Conservation (phyloP, 2,113 vertebrate species). For the Odobenus rosmarus region DNA sequence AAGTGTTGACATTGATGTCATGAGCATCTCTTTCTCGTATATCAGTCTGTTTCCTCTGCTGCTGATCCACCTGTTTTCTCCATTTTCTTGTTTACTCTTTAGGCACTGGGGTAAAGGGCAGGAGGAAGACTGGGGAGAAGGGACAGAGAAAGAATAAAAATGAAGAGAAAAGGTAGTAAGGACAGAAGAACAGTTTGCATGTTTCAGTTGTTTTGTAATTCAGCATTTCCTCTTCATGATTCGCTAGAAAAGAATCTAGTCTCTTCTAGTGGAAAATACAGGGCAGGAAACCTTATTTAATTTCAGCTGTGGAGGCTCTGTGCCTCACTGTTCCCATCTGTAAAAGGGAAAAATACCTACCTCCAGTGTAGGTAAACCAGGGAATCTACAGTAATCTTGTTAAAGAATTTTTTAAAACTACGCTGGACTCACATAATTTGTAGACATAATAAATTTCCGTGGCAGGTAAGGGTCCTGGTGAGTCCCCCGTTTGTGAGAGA, state of each 20-base stretch:
- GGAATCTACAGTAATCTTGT: not conserved
- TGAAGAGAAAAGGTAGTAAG: not conserved
- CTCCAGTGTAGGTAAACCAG: not conserved
- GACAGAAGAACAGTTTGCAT: not conserved
- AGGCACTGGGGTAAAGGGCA: not conserved
- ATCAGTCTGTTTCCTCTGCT: not conserved
- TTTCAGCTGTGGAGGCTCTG: not conserved
- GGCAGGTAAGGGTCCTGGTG: not conserved
- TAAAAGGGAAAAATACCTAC: not conserved
- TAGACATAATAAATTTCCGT: not conserved
- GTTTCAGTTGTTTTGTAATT: not conserved
- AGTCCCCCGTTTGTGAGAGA: not conserved
- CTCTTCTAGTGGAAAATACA: not conserved
- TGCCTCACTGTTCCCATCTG: not conserved
- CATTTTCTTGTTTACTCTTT: not conserved
- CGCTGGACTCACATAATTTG: not conserved
- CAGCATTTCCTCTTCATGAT: slow-evolving; percentile 4
- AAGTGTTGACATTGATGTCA: not conserved
- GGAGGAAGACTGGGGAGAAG: not conserved
- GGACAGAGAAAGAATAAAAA: not conserved
- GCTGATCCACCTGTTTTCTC: not conserved
- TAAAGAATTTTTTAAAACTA: not conserved
- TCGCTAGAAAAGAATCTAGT: not conserved
- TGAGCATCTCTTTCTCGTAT: not conserved
- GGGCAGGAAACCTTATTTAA: not conserved